phyloP scores from a whole-genome alignment of 2,113 vertebrate genomes.

The Forbesichthys agassizii region DNA sequence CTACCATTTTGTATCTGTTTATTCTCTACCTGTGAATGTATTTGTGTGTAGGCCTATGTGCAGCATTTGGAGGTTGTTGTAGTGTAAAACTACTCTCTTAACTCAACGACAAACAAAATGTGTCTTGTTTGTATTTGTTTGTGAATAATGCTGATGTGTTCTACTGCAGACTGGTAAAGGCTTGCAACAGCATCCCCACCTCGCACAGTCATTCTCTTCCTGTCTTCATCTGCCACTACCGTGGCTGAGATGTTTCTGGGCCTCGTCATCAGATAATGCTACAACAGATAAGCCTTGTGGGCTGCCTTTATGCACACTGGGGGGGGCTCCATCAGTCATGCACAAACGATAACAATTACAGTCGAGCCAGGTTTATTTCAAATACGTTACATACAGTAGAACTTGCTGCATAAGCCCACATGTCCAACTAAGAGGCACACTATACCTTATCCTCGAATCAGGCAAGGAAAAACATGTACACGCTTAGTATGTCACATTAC shows the following conservation, averaged over 20 bases:
- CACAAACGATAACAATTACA: not conserved
- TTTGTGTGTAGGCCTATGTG: constrained; percentile 18
- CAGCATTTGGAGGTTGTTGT: constrained; percentile 18
- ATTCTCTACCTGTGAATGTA: not conserved
- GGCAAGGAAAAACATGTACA: no score
- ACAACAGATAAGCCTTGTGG: constrained; percentile 30
- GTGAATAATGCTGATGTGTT: constrained; percentile 40
- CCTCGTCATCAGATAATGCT: constrained; percentile 59
- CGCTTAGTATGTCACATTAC: no score
- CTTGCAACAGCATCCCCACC: not conserved
- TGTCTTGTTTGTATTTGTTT: constrained; percentile 25
- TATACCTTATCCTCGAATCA: no score
- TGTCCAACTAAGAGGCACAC: no score
- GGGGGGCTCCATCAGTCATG: constrained; percentile 8
- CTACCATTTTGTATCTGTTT: no score
- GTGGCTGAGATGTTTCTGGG: constrained; percentile 19
- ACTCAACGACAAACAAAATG: no score
- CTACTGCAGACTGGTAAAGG: not conserved
- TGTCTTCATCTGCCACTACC: constrained; percentile 1
- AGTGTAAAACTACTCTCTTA: no score
- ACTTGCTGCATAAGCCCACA: no score
- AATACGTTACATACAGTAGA: no score
- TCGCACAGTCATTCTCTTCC: constrained; percentile 27
- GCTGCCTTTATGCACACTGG: not conserved
- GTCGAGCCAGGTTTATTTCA: not conserved